Evolutionary conservation across 2,888 invertebrate species (phyloP).

Genomic region (Apodemia mormo): DNA sequence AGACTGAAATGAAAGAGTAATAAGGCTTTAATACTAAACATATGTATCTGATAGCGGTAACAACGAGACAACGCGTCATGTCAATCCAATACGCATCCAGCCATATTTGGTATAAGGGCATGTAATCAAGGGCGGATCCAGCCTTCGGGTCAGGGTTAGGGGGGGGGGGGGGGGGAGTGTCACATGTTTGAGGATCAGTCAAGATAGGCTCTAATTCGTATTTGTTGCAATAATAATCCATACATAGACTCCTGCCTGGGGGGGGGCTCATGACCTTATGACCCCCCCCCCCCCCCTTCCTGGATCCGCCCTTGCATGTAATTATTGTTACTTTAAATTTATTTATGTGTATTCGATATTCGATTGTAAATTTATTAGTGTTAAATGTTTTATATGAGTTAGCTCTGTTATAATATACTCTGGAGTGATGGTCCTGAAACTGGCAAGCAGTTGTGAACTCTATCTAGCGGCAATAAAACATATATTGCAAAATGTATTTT

Average conservation of each 20-base stretch:
- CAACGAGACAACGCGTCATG: background rate
- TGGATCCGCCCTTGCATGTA: conserved; percentile 34
- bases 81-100: background rate
- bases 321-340: conserved; percentile 55
- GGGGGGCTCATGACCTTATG: no score
- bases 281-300: no score
- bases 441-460: conserved; percentile 18
- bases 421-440: conserved; percentile 16
- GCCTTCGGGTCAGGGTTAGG: no score
- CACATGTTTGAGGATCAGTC: no score
- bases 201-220: no score
- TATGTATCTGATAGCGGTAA: no score
- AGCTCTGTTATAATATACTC: conserved; percentile 6
- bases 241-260: no score
- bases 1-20: no score
- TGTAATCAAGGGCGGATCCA: no score
- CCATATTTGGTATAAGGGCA: conserved; percentile 51
- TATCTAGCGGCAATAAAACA: conserved; percentile 16
- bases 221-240: no score
- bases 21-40: no score
- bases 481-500: conserved; percentile 12
- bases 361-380: conserved; percentile 62
- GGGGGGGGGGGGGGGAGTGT: no score
- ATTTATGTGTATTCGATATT: conserved; percentile 61
- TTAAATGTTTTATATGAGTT: conserved; percentile 57